These are phyloP conservation scores for Helleia helle DNA, from an alignment of 2,888 invertebrate genomes.

Conservation along the genomic window DNA sequence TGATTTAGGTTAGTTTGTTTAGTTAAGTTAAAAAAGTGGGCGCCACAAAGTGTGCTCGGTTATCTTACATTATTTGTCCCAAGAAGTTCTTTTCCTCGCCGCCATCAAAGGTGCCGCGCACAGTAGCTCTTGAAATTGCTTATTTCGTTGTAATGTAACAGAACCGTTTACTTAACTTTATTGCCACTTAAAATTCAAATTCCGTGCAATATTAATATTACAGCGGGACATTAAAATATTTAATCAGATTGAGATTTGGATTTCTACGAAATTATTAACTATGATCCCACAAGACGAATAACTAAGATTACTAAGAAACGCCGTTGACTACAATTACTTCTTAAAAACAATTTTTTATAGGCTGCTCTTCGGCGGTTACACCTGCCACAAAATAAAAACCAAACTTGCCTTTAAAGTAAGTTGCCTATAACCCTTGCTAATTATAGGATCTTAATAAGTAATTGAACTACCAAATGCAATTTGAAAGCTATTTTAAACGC, in stretches of 20 bases:
- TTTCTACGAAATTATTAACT: conserved; percentile 43
- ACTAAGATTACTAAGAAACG: too few relatives aligned
- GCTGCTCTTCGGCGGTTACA: too few relatives aligned
- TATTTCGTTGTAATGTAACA: conserved; percentile 43
- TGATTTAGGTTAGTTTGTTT: conserved; percentile 27
- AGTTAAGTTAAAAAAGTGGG: conserved; percentile 51
- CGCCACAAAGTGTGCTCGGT: conserved; percentile 44
- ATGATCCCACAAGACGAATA: too few relatives aligned
- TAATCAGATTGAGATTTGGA: conserved; percentile 29
- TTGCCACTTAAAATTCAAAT: conserved; percentile 36
- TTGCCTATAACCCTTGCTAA: too few relatives aligned
- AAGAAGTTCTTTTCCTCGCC: conserved; percentile 53
- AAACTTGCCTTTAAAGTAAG: too few relatives aligned
- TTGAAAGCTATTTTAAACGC: too few relatives aligned
- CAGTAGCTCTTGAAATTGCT: conserved; percentile 53
- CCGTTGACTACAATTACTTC: too few relatives aligned
- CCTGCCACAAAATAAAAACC: too few relatives aligned
- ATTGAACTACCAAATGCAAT: too few relatives aligned
- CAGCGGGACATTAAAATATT: conserved; percentile 29
- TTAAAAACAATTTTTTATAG: too few relatives aligned
- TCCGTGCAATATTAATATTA: conserved; percentile 13
- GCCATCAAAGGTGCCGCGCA: conserved; percentile 55
- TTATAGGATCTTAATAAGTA: too few relatives aligned
- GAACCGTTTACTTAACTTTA: conserved; percentile 43
- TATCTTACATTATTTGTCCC: conserved; percentile 69